Percentiles rank a stretch among this genome's conserved stretches.
phyloP scores from a whole-genome alignment of 2,113 vertebrate genomes.

The Gymnobelideus leadbeateri region DNA sequence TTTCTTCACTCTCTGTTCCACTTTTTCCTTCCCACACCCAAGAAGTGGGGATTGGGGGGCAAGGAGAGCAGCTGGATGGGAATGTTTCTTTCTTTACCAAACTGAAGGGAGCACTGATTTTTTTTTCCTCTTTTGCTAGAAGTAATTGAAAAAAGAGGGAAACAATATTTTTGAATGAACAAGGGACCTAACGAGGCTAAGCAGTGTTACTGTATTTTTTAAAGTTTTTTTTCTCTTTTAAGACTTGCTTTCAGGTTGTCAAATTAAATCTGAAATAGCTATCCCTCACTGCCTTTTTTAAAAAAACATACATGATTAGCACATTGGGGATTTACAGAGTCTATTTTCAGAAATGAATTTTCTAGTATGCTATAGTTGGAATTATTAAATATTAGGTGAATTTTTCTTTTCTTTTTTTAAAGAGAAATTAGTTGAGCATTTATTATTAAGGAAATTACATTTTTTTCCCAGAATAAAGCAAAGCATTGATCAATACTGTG shows the following conservation, averaged over 20 bases:
- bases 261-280: conserved; percentile 62
- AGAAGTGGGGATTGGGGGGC: neutral
- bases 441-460: conserved; percentile 63
- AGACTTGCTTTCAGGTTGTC: conserved; percentile 77
- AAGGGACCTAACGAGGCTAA: conserved; percentile 76
- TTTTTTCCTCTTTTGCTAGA: conserved; percentile 71
- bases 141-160: conserved; percentile 69
- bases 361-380: conserved; percentile 3
- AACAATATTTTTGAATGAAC: conserved; percentile 72
- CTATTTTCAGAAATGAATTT: conserved; percentile 62
- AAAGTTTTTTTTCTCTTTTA: conserved; percentile 74
- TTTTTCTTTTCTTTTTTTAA: conserved; percentile 18
- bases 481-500: conserved; percentile 35
- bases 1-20: neutral
- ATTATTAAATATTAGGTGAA: conserved; percentile 31
- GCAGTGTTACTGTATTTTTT: conserved; percentile 76
- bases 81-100: conserved; percentile 64
- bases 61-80: neutral
- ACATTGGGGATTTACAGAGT: conserved; percentile 47
- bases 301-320: conserved; percentile 46
- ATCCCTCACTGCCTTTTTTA: conserved; percentile 59
- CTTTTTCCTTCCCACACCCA: conserved; percentile 8
- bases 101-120: conserved; percentile 79
- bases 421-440: conserved; percentile 61
- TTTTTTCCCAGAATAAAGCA: conserved; percentile 57